Evolutionary conservation across 2,888 invertebrate species (phyloP), one percentile per base, ranked within the genome.

Genomic region (Heliconius aoede): DNA sequence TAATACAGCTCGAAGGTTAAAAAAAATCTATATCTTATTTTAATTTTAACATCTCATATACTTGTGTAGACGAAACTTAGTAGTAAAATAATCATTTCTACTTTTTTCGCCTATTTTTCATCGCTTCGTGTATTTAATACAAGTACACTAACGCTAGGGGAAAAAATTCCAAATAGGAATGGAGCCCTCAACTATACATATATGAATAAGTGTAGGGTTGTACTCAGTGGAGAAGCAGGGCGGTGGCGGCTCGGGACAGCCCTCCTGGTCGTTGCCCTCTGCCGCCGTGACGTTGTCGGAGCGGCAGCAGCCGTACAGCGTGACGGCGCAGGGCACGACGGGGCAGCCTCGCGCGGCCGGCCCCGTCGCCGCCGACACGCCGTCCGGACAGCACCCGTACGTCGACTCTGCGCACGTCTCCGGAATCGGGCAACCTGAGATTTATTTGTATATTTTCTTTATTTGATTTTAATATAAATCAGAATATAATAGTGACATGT

Each of bases 361-460:
- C 15, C 98, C 98, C 75, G 92, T 88, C 0, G 97, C 97, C 3
- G 97, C 96, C 0, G 98, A 97, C 0, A 98, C 96, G 0, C 96
- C 97, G 87, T 98, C 98, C 18, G 96, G 95, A 85, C 98, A 98
- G 87, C 98, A 98, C 0, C 97, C 97, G 83, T 94, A 96, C 83
- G 95, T 93, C 0, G 97, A 96, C 74, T 97, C 97, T 51, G 95
- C 95, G 84, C 98, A 98, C 0, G 97, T 97, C 80, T 96, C 95
- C 0, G 96, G 95, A 74, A 95, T 95, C 0, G 95, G 95, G 85
- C 98, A 98, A 40, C 97, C 96, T 95, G 77, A 11, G 21, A 21
- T n/a, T 69, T 24, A 24, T 36, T 64, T n/a, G 8, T 13, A 15
- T 26, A 15, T 24, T 36, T 65, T 15, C 5, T 64, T 65, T 36